Evolutionary conservation across 2,113 vertebrate genomes (phyloP), one percentile per base, ranked within the genome.

Genomic region (Zonotrichia leucophrys): DNA sequence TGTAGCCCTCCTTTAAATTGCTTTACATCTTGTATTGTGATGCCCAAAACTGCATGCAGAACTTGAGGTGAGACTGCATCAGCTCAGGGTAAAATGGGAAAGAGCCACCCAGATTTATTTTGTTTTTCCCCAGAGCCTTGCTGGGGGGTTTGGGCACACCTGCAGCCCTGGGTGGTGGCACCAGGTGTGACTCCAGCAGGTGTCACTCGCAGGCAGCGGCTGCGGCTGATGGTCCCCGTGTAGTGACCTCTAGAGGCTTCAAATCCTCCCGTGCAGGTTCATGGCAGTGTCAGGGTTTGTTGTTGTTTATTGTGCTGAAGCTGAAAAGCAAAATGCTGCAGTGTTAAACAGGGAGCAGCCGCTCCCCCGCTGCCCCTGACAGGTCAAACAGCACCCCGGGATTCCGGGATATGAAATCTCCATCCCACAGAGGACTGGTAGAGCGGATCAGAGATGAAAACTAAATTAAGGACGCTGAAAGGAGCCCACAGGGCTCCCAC

Each of bases 131-230:
- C 42, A 9, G 21, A 21, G 18, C 28, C 59, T 72, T 84, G 21
- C 30, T 20, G 37, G 12, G 41, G 37, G 12, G 4, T 18, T 60
- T 9, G 59, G 31, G 63, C 79, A 10, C 30, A 68, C 55, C 87
- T 69, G 63, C 72, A 55, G 70, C 63, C n/a, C 55, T 3, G 63
- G 49, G 19, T 19, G 79, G n/a, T 53, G 83, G 79, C 59, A n/a
- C 9, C 39, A 64, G 42, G 28, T 41, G 76, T n/a, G 58, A 58
- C 15, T 64, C 96, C 97, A 86, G 96, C 86, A 97, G 97, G 75
- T 95, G 97, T 96, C 97, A 97, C 92, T 28, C 68, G 91, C 89
- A 73, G n/a, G 81, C 58, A 96, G 94, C 77, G 70, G 92, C 88
- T 2, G 41, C 23, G 3, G 50, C 46, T 23, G 47, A 44, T 25